phyloP scores from a whole-genome alignment of 2,113 vertebrate genomes.

The Prionailurus bengalensis region DNA sequence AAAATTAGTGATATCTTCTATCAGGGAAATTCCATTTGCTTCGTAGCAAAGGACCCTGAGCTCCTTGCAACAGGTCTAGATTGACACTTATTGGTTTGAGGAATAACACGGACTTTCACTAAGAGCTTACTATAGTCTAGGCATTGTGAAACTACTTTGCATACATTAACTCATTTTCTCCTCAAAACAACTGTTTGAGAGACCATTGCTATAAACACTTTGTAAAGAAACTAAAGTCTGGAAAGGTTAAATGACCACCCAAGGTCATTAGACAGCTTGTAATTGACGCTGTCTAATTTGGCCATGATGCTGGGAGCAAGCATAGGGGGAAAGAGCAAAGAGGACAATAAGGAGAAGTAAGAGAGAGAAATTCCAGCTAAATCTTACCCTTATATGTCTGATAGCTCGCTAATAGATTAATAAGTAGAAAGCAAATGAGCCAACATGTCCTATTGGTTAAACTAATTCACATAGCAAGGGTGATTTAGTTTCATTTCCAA shows the following conservation, averaged over 20 bases:
- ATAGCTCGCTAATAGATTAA: neutral
- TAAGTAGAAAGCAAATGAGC: slow-evolving; percentile 1
- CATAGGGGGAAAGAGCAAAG: neutral
- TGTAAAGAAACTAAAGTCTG: neutral
- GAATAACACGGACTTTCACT: neutral
- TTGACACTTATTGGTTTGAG: neutral
- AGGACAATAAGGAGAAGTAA: neutral
- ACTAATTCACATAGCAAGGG: slow-evolving; percentile 27
- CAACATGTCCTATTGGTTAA: neutral
- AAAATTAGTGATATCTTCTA: neutral
- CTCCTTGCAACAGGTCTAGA: rapidly evolving
- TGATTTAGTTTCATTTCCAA: slow-evolving; percentile 8
- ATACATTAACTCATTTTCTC: neutral
- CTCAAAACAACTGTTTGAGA: neutral
- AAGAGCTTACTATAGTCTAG: neutral
- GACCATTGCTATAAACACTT: neutral
- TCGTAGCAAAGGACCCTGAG: neutral
- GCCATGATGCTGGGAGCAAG: neutral
- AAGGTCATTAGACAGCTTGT: neutral
- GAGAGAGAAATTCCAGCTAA: neutral
- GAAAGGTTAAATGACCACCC: neutral
- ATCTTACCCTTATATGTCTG: neutral
- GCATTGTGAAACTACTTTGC: neutral
- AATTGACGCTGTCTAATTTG: neutral
- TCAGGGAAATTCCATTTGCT: neutral